Evolutionary conservation across 2,888 invertebrate species (phyloP), one percentile per base, ranked within the genome.

Genomic region (Papilio demoleus): DNA sequence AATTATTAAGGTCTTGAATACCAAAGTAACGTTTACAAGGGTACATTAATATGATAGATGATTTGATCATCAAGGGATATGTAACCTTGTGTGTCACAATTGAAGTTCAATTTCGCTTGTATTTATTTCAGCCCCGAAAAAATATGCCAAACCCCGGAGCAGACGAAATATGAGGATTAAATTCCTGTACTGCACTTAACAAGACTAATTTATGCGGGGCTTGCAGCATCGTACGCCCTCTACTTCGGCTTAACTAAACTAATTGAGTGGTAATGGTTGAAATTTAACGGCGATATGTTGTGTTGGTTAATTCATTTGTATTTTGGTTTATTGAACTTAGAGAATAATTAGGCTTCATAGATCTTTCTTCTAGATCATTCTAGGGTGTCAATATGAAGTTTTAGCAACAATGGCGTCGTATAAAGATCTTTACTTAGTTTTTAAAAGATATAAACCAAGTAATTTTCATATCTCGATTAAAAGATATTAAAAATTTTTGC

Each of bases 111-210:
- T 79, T 81, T 85, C 42, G 72, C 65, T 81, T 80, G 82, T 66
- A 17, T 40, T 79, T 75, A 80, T 81, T 88, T 82, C 81, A 82
- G 83, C 87, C 82, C 85, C 87, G 84, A 85, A 90, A 88, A 91
- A 90, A 91, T 89, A 88, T 88, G 86, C 88, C 87, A 86, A 89
- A 87, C 85, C 83, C 79, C 81, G 77, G 81, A 78, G 86, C 88
- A 90, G 89, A 88, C 90, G 91, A 92, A 92, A 92, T 92, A 92
- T 92, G 90, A 88, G 91, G 90, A 92, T 92, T 91, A 91, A 91
- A 92, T 90, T 92, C 90, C 88, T 87, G 89, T 86, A 88, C 86
- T 89, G 90, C 90, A 90, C 88, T 92, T 91, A 92, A 92, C 90
- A 86, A 90, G 90, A 86, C 90, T 89, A 92, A 92, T 92, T 91